phyloP scores from a whole-genome alignment of 1,140 invertebrate genomes.

The Antheraea mylitta region DNA sequence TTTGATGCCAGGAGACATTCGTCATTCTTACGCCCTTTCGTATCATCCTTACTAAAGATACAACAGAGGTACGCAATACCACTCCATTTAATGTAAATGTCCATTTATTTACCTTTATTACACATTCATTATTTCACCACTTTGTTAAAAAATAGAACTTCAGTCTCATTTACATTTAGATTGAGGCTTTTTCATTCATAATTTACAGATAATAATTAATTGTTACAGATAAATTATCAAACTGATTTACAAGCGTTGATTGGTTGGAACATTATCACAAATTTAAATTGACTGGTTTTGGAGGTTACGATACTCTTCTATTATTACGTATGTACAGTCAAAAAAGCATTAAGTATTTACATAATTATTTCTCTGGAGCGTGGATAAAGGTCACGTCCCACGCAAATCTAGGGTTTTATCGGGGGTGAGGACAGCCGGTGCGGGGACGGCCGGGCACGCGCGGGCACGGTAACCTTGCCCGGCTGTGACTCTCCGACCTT shows the following conservation, averaged over 20 bases:
- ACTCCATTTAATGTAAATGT: too few species aligned
- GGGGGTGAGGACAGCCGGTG: constrained; percentile 48
- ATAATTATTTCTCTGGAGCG: constrained; percentile 71
- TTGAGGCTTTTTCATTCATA: too few species aligned
- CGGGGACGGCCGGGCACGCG: constrained; percentile 56
- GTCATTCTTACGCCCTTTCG: too few species aligned
- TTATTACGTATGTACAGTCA: constrained; percentile 24
- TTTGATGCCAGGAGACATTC: too few species aligned
- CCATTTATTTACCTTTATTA: too few species aligned
- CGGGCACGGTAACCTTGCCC: constrained; percentile 74
- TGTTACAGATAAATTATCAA: not conserved
- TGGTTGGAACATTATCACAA: not conserved
- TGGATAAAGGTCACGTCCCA: constrained; percentile 77
- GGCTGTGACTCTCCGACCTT: constrained; percentile 76
- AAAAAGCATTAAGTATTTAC: constrained; percentile 69
- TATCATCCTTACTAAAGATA: too few species aligned
- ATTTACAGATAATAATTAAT: too few species aligned
- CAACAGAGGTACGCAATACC: too few species aligned
- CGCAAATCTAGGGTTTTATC: constrained; percentile 67
- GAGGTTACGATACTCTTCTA: not conserved
- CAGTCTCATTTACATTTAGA: too few species aligned
- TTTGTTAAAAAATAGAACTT: too few species aligned
- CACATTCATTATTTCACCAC: too few species aligned
- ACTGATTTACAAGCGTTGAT: not conserved
- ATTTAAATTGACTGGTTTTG: not conserved